Percentiles rank a stretch among this genome's conserved stretches.
Evolutionary conservation across 2,888 invertebrate species (phyloP).

Genomic region (Anthophora plumipes): DNA sequence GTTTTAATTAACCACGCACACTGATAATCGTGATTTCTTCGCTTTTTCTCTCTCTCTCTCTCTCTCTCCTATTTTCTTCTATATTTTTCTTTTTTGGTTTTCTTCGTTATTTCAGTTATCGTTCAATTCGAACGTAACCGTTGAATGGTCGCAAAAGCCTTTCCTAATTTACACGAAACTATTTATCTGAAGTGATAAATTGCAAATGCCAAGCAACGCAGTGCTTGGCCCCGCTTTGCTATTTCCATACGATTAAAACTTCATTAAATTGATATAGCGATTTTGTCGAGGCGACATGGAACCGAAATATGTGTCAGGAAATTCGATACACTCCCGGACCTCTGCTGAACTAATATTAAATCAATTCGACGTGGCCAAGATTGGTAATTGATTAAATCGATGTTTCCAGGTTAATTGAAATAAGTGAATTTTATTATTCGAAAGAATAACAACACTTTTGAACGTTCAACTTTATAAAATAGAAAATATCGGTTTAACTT

Average conservation of each 20-base stretch:
- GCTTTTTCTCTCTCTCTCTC: too few relatives aligned
- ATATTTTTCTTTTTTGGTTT: too few relatives aligned
- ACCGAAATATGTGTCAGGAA: neutral
- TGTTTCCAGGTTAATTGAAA: neutral
- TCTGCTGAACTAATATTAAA: constrained; percentile 9
- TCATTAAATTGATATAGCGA: constrained; percentile 34
- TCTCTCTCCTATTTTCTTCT: too few relatives aligned
- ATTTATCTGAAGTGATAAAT: constrained; percentile 33
- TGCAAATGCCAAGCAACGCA: neutral
- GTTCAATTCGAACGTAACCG: neutral
- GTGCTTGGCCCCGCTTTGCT: neutral
- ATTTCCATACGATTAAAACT: constrained; percentile 32
- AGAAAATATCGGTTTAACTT: neutral
- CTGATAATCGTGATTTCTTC: constrained; percentile 35
- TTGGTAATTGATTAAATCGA: constrained; percentile 2
- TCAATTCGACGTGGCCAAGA: neutral
- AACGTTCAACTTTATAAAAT: too few relatives aligned
- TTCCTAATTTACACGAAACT: constrained; percentile 35
- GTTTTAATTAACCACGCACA: constrained; percentile 48
- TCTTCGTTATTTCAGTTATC: constrained; percentile 5
- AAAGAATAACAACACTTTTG: too few relatives aligned
- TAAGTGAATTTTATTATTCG: neutral
- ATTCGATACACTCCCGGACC: neutral
- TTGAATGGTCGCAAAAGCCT: neutral
- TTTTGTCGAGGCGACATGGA: constrained; percentile 7